Base-by-base conservation (phyloP, 2,888 invertebrate species). In the Dasysyrphus albostriatus region DNA sequence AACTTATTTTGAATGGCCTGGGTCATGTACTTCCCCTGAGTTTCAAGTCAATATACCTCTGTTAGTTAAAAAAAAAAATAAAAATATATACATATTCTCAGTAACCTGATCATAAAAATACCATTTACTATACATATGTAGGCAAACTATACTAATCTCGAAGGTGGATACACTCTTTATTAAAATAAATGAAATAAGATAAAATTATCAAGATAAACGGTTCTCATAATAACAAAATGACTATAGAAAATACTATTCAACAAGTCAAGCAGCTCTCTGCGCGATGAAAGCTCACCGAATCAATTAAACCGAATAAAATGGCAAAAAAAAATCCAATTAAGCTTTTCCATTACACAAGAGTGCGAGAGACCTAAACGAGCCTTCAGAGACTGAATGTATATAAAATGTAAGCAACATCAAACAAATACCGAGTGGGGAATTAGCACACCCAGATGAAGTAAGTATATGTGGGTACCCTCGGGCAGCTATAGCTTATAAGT, bases 261-360 rank as follows among this genome's bases (percentile, higher is more conserved):
- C 10, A 16, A 61, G 39, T 73, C 42, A 78, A 42, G 32, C n/a
- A 10, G 16, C 16, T 24, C 37, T 14, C 10, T 44, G 56, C 51
- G 61, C 37, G 81, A 82, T 82, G 85, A 85, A 85, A 85, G 85
- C 82, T 85, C 73, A 77, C 76, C 77, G 85, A 85, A 82, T 74
- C 76, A 77, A 85, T 81, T 85, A 85, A 81, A 51, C 56, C 75
- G 73, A 73, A 69, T 87, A 83, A 87, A 76, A 83, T 79, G 72
- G 67, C 51, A 16, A 63, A 63, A 73, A 74, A 51, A 65, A 73
- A 83, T 74, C 83, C 87, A 83, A 87, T 87, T 87, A 83, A 87
- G 87, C 87, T 87, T 83, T 82, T 87, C 78, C 78, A 78, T 87
- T 87, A 87, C 44, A 54, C 69, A 69, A 82, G 37, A 44, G 9